phyloP scores from a whole-genome alignment of 2,888 invertebrate species.

The Ichneumon xanthorius region DNA sequence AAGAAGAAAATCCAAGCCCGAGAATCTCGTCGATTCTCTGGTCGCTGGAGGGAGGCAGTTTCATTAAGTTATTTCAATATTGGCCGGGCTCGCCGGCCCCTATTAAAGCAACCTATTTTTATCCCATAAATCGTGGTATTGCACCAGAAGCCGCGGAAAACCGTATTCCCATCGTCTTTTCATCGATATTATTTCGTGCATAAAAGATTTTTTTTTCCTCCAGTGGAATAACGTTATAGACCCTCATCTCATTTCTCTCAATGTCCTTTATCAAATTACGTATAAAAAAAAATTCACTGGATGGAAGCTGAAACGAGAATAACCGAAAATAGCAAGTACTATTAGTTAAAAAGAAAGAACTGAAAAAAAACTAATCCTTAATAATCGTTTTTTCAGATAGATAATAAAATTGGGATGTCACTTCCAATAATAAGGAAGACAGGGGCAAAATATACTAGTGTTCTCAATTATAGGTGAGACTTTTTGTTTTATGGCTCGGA shows the following conservation, averaged over 20 bases:
- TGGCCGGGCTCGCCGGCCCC: constrained; percentile 61
- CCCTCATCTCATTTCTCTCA: not conserved
- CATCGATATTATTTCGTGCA: constrained; percentile 5
- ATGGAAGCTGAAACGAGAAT: not conserved
- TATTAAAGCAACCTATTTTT: constrained; percentile 54
- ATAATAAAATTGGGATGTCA: no score
- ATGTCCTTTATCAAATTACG: not conserved
- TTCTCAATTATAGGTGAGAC: no score
- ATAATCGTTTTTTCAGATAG: no score
- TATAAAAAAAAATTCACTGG: not conserved
- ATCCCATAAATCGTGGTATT: constrained; percentile 38
- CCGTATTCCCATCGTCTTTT: constrained; percentile 27
- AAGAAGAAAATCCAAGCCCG: constrained; percentile 48
- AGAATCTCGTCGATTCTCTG: constrained; percentile 61
- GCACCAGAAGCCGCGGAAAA: constrained; percentile 29
- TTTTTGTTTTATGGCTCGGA: no score
- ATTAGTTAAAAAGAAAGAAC: not conserved
- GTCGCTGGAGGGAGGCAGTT: constrained; percentile 49
- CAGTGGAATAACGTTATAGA: constrained; percentile 1
- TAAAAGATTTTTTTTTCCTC: not conserved
- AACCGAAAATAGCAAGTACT: not conserved
- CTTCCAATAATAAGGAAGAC: no score
- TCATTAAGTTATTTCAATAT: constrained; percentile 69
- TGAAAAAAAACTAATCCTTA: no score
- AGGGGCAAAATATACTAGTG: not conserved